phyloP scores from a whole-genome alignment of 2,797 vertebrate genomes.

The Myotis vivesi region DNA sequence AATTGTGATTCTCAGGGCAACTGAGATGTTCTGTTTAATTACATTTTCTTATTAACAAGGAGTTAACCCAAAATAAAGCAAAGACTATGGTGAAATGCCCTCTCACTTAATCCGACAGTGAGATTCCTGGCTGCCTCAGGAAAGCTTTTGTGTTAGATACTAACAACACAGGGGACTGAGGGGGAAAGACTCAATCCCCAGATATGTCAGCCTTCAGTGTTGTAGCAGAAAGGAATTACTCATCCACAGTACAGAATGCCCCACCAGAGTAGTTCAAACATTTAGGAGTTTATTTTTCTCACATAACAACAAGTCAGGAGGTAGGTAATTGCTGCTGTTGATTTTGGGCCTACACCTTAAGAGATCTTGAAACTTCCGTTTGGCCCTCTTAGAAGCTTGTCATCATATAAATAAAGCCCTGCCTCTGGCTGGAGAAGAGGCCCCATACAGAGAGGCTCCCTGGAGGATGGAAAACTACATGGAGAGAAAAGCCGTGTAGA shows the following conservation, averaged over 20 bases:
- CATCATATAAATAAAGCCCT: neutral
- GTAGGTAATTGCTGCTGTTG: neutral
- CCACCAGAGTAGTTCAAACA: neutral
- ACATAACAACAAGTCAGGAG: neutral
- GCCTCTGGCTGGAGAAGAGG: neutral
- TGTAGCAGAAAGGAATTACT: neutral
- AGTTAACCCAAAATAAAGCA: slow-evolving; percentile 21
- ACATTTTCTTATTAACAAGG: slow-evolving; percentile 24
- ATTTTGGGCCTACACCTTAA: neutral
- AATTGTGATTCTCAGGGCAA: slow-evolving; percentile 36
- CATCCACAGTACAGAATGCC: neutral
- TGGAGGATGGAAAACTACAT: neutral
- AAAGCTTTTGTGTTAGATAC: neutral
- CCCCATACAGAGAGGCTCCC: neutral
- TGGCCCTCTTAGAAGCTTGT: neutral
- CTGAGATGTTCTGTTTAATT: neutral
- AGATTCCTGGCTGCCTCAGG: neutral
- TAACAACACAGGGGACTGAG: neutral
- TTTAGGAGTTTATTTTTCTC: slow-evolving; percentile 33
- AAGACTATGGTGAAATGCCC: neutral
- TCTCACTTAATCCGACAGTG: neutral
- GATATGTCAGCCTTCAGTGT: neutral
- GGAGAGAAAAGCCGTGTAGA: neutral
- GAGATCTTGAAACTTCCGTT: neutral
- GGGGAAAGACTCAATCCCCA: neutral